Conservation (phyloP, 1,140 invertebrate genomes). For the Gerris buenoi region DNA sequence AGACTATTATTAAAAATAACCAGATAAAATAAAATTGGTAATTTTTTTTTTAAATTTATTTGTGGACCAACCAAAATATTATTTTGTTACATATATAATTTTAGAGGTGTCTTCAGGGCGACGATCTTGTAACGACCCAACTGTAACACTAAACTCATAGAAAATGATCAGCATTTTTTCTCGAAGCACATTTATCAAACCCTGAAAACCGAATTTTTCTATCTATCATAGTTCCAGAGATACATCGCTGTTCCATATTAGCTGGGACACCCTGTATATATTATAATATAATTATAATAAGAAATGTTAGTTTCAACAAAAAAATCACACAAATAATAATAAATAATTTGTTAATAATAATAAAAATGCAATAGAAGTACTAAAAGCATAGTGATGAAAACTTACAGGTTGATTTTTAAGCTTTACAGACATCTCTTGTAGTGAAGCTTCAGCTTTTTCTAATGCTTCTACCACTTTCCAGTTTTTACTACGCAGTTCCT, state of each 20-base stretch:
- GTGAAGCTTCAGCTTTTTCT: background rate
- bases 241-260: background rate
- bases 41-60: too few species aligned
- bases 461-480: background rate
- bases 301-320: background rate
- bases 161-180: too few species aligned
- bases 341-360: background rate
- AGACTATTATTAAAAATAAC: too few species aligned
- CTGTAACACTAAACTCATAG: too few species aligned
- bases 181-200: too few species aligned
- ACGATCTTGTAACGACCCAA: too few species aligned
- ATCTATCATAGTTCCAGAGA: background rate
- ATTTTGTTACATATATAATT: too few species aligned
- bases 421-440: background rate
- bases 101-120: too few species aligned
- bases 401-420: background rate
- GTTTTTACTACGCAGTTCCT: slow-evolving; percentile 4
- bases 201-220: background rate
- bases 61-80: too few species aligned
- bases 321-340: background rate
- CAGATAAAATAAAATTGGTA: too few species aligned
- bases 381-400: background rate
- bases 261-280: background rate
- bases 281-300: background rate
- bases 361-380: background rate